Percentiles rank a stretch among this genome's conserved stretches.
phyloP scores from a whole-genome alignment of 2,888 invertebrate genomes.

The Petrolisthes cinctipes region DNA sequence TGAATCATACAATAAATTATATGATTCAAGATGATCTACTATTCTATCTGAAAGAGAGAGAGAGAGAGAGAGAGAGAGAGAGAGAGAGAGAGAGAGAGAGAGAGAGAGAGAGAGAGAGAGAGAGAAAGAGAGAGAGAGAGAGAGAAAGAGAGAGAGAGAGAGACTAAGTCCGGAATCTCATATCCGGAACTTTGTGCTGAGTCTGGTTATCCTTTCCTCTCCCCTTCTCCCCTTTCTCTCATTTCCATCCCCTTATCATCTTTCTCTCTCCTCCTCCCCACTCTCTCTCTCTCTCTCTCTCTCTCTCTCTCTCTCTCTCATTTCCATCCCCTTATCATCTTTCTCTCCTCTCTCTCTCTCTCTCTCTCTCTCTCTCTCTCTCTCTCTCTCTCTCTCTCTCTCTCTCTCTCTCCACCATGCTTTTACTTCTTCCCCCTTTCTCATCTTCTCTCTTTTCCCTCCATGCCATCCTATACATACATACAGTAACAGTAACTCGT shows the following conservation, averaged over 20 bases:
- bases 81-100: too few species aligned
- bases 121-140: too few species aligned
- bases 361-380: too few species aligned
- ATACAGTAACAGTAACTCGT: background rate
- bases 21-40: too few species aligned
- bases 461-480: constrained; percentile 13
- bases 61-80: too few species aligned
- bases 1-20: too few species aligned
- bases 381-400: background rate
- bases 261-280: background rate
- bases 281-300: background rate
- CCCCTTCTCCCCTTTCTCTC: background rate
- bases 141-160: too few species aligned
- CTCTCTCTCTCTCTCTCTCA: too few species aligned
- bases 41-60: too few species aligned
- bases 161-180: too few species aligned
- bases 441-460: background rate
- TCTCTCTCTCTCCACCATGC: background rate
- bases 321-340: background rate
- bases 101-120: too few species aligned
- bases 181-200: too few species aligned
- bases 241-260: background rate
- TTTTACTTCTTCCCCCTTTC: background rate
- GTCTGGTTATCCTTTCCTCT: background rate
- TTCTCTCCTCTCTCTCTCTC: background rate